Percentiles rank a stretch among this genome's conserved stretches.
Conservation (phyloP, 2,797 vertebrate species). For the Pseudopleuronectes americanus region DNA sequence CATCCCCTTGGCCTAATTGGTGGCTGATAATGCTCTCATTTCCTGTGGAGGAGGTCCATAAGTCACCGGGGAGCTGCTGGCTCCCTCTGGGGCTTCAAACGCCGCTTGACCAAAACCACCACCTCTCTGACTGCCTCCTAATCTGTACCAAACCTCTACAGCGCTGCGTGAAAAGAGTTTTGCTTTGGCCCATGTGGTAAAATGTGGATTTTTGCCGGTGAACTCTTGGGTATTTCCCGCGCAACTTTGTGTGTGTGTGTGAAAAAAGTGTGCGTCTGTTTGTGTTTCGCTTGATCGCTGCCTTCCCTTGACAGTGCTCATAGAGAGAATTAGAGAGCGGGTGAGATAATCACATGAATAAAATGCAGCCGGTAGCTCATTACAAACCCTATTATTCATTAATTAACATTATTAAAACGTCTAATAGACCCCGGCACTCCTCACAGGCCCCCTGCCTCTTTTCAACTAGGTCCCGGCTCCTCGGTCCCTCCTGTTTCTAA, state of each 20-base stretch:
- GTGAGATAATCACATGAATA: constrained; percentile 81
- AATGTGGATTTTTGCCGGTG: constrained; percentile 24
- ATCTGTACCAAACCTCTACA: constrained; percentile 37
- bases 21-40: constrained; percentile 75
- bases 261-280: constrained; percentile 37
- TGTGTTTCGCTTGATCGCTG: constrained; percentile 50
- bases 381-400: constrained; percentile 86
- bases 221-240: constrained; percentile 29
- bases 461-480: constrained; percentile 80
- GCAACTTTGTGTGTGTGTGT: constrained; percentile 20
- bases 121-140: constrained; percentile 34
- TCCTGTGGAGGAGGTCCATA: constrained; percentile 66
- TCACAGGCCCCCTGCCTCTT: constrained; percentile 73
- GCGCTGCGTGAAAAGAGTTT: background rate
- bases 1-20: constrained; percentile 68
- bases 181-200: background rate
- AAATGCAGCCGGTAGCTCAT: constrained; percentile 83
- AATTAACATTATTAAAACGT: constrained; percentile 88
- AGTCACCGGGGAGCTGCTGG: constrained; percentile 60
- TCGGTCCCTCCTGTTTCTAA: constrained; percentile 74
- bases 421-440: constrained; percentile 79
- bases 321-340: constrained; percentile 69
- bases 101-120: constrained; percentile 30
- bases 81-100: constrained; percentile 50
- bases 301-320: constrained; percentile 64